phyloP scores from a whole-genome alignment of 2,113 vertebrate species.

The Corvus moneduloides region DNA sequence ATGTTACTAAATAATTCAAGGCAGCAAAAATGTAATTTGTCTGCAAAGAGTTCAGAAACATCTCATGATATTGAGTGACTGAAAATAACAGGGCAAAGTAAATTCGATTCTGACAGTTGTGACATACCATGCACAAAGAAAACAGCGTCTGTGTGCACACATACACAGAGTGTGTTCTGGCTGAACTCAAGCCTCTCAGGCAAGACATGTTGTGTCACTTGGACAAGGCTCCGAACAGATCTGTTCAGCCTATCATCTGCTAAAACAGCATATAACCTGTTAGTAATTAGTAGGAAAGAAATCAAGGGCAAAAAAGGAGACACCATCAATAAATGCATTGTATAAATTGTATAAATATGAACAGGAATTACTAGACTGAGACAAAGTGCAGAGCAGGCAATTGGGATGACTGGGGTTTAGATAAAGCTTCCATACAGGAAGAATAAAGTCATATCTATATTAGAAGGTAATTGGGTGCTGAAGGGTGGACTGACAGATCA shows the following conservation, averaged over 20 bases:
- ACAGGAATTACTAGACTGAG: not conserved
- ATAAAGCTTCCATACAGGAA: not conserved
- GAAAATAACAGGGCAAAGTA: not conserved
- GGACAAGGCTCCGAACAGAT: not conserved
- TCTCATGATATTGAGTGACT: not conserved
- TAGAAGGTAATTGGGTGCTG: not conserved
- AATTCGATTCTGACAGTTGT: not conserved
- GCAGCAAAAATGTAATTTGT: conserved; percentile 14
- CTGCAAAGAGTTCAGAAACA: not conserved
- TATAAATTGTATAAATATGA: not conserved
- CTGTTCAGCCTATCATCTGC: not conserved
- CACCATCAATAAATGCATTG: not conserved
- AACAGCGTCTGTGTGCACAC: not conserved
- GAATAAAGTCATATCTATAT: not conserved
- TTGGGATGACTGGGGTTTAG: not conserved
- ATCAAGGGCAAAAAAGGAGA: not conserved
- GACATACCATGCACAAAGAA: not conserved
- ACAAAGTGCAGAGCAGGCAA: not conserved
- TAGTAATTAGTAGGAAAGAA: not conserved
- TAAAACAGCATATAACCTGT: not conserved
- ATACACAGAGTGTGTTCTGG: not conserved
- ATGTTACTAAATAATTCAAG: conserved; percentile 35
- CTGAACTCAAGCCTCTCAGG: not conserved
- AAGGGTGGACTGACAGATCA: not conserved
- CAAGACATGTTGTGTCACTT: not conserved